Conservation (phyloP, 2,888 invertebrate species). For the Macrosoma leucophasiata region DNA sequence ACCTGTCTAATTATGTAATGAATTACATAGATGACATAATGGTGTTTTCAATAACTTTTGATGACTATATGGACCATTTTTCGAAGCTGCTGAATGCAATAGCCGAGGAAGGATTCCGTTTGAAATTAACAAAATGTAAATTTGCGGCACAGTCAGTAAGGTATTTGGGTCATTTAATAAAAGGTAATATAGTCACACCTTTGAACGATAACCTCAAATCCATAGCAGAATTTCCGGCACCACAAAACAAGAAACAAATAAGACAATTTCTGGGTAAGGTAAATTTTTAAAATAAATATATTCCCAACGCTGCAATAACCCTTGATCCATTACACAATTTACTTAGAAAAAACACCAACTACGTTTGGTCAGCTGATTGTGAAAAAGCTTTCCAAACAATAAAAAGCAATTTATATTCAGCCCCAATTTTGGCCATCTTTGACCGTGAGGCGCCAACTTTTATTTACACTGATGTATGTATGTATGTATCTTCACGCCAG, state of each 20-base stretch:
- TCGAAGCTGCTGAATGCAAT: conserved; percentile 7
- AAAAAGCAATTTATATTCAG: conserved; percentile 7
- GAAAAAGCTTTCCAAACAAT: conserved; percentile 10
- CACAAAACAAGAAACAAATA: conserved; percentile 11
- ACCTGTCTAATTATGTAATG: conserved; percentile 10
- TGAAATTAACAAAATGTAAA: conserved; percentile 16
- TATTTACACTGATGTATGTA: conserved; percentile 8
- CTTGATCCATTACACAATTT: too few species aligned
- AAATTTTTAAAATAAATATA: conserved; percentile 5
- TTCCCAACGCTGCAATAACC: conserved; percentile 4
- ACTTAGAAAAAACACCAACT: conserved; percentile 9
- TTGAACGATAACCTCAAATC: conserved; percentile 10
- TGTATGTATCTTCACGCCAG: too few species aligned
- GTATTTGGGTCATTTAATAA: conserved; percentile 10
- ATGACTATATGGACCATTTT: conserved; percentile 11
- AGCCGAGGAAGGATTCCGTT: conserved; percentile 11
- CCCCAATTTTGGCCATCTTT: conserved; percentile 9
- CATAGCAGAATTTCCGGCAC: conserved; percentile 10
- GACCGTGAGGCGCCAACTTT: conserved; percentile 8
- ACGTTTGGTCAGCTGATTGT: conserved; percentile 8
- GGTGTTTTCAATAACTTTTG: too few species aligned
- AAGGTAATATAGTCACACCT: conserved; percentile 12
- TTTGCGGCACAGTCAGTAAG: conserved; percentile 10
- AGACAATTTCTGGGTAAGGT: conserved; percentile 10
- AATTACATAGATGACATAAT: too few species aligned